Conservation (phyloP, 1,140 invertebrate genomes). For the Aporrectodea caliginosa region DNA sequence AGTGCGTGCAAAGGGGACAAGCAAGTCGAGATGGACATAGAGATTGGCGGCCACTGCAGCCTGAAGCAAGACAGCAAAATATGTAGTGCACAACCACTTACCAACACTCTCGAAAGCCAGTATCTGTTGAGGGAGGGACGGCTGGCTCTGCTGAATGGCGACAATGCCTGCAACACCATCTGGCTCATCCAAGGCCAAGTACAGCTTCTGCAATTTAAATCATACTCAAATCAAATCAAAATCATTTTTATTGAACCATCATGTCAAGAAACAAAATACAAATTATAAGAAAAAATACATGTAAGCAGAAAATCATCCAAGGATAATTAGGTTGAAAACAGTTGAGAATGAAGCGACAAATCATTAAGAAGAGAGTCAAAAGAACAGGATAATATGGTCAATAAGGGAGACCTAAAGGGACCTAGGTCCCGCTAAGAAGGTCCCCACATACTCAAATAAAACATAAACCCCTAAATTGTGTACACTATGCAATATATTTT, state of each 20-base stretch:
- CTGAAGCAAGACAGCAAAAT: neutral
- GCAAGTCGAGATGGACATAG: conserved; percentile 8
- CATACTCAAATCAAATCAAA: conserved; percentile 22
- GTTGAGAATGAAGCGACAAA: too few relatives aligned
- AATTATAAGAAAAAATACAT: too few relatives aligned
- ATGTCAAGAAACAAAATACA: neutral
- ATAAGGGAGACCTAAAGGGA: too few relatives aligned
- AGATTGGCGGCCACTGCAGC: neutral
- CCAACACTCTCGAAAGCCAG: conserved; percentile 59
- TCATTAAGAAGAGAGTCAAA: too few relatives aligned
- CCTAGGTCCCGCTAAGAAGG: too few relatives aligned
- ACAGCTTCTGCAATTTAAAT: conserved; percentile 57
- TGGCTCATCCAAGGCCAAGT: conserved; percentile 61
- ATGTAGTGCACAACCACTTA: conserved; percentile 32
- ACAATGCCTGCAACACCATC: conserved; percentile 62
- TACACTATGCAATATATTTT: too few relatives aligned
- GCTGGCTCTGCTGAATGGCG: conserved; percentile 53
- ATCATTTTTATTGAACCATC: neutral
- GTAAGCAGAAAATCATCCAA: too few relatives aligned
- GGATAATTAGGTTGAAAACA: too few relatives aligned
- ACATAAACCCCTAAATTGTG: too few relatives aligned
- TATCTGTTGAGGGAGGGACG: conserved; percentile 58
- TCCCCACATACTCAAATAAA: too few relatives aligned
- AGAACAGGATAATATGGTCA: too few relatives aligned
- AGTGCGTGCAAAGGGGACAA: too few relatives aligned